Percentiles rank a stretch among this genome's conserved stretches.
Conservation (phyloP, 2,113 vertebrate species). For the Vanacampus margaritifer region DNA sequence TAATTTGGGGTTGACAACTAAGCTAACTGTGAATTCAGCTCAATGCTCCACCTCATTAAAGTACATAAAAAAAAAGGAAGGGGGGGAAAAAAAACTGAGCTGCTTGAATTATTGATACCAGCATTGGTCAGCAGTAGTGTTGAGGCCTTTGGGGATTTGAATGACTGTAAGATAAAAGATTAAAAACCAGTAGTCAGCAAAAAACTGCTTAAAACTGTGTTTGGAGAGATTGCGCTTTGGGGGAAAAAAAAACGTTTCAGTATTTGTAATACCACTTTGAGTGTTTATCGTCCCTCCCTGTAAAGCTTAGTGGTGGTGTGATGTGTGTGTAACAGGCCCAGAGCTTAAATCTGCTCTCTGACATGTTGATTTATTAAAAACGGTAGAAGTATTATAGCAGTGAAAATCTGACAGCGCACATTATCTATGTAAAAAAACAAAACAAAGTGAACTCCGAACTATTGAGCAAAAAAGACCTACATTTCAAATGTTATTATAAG, state of each 20-base stretch:
- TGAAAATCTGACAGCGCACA: constrained; percentile 2
- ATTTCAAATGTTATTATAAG: neutral
- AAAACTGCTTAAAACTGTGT: constrained; percentile 14
- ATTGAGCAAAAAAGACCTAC: constrained; percentile 8
- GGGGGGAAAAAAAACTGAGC: constrained; percentile 22
- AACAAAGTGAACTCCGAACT: constrained; percentile 4
- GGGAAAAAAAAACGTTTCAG: neutral
- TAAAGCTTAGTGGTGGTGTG: neutral
- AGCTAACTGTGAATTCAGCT: constrained; percentile 47
- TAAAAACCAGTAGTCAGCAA: constrained; percentile 1
- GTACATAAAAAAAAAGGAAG: constrained; percentile 21
- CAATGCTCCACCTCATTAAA: constrained; percentile 48
- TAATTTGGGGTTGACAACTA: constrained; percentile 46
- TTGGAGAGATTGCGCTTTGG: neutral
- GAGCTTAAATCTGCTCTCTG: constrained; percentile 4
- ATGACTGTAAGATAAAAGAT: constrained; percentile 6
- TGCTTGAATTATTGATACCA: constrained; percentile 46
- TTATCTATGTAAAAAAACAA: neutral
- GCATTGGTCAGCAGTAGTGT: constrained; percentile 20
- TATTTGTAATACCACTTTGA: neutral
- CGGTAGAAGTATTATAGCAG: neutral
- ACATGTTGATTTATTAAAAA: constrained; percentile 24
- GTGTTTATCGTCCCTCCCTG: constrained; percentile 2
- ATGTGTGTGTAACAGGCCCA: constrained; percentile 10
- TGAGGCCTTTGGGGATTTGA: constrained; percentile 16